Base-by-base conservation (phyloP, 2,888 invertebrate genomes). In the Eretmocerus hayati region DNA sequence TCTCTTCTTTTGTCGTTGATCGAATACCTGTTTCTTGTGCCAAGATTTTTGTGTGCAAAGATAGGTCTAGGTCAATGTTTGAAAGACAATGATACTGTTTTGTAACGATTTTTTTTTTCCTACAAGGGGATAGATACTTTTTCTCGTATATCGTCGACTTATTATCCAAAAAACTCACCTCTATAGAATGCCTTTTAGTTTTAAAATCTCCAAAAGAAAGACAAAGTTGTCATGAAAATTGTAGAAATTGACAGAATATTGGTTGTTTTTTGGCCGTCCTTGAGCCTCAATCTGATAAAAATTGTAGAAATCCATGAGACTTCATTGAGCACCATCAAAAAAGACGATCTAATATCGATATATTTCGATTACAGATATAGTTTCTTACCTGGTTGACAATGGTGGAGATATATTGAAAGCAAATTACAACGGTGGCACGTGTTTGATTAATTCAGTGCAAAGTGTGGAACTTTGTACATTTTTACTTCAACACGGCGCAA, bases 371-470 rank as follows among this genome's bases (percentile, higher is more conserved):
- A 32, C 49, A 62, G 63, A 68, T 60, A 45, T 73, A 67, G 90
- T 90, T 46, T 79, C 81, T 58, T 84, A 80, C 71, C 76, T 90
- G 58, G 84, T 86, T 41, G 78, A 81, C 65, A 81, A 84, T 67
- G 88, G 88, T 53, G 90, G 90, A n/a, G 85, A 90, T 72, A 83
- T 90, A 58, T 81, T 84, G 60, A 81, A 81, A 58, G 81, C 92
- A 5, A 93, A 93, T 74, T 86, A 87, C 69, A 90, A 89, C 73
- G 93, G 93, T 49, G 93, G 93, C 51, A 92, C 93, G 2, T 93
- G 93, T 71, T 78, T 94, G 54, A 93, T 94, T 61, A 94, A 94
- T 74, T 86, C 90, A 2, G 91, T 93, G 56, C 93, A 93, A 75
- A 88, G 87, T 60, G 83, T 82, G 50, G 79, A 81, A 49, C 76